These are phyloP conservation scores for Linepithema humile DNA, from an alignment of 1,140 invertebrate species.

Conservation along the genomic window DNA sequence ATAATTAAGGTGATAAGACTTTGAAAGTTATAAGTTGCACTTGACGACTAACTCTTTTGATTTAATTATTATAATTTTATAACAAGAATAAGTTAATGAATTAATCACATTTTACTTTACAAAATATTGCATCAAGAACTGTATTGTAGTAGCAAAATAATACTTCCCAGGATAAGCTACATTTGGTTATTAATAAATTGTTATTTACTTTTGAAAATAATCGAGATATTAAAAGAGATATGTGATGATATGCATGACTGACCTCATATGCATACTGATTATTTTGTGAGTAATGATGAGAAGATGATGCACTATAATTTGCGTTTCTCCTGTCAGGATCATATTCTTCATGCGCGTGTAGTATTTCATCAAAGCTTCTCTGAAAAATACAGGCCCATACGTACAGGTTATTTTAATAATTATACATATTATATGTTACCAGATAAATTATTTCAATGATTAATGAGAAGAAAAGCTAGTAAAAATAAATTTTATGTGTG, in stretches of 20 bases:
- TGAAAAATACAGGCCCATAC: conserved; percentile 61
- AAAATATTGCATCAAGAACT: conserved; percentile 43
- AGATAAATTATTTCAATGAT: conserved; percentile 12
- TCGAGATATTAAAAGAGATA: conserved; percentile 29
- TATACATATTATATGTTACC: neutral
- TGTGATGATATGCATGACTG: conserved; percentile 52
- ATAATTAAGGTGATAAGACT: conserved; percentile 49
- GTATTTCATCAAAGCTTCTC: conserved; percentile 80
- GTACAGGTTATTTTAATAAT: neutral
- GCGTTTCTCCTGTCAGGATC: conserved; percentile 83
- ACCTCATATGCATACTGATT: conserved; percentile 82
- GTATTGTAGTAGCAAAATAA: conserved; percentile 9
- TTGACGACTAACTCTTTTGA: conserved; percentile 33
- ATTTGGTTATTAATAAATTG: conserved; percentile 13
- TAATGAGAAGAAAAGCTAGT: neutral
- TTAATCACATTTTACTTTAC: conserved; percentile 12
- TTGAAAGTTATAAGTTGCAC: conserved; percentile 47
- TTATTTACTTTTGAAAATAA: conserved; percentile 17
- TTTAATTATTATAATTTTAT: conserved; percentile 31
- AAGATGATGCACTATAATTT: conserved; percentile 81
- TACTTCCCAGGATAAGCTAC: conserved; percentile 14
- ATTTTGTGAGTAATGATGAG: conserved; percentile 80
- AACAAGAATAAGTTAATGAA: conserved; percentile 32
- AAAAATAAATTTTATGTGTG: conserved; percentile 26
- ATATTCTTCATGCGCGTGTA: conserved; percentile 76